Conservation (phyloP, 2,797 vertebrate genomes). For the Myotis daubentonii region DNA sequence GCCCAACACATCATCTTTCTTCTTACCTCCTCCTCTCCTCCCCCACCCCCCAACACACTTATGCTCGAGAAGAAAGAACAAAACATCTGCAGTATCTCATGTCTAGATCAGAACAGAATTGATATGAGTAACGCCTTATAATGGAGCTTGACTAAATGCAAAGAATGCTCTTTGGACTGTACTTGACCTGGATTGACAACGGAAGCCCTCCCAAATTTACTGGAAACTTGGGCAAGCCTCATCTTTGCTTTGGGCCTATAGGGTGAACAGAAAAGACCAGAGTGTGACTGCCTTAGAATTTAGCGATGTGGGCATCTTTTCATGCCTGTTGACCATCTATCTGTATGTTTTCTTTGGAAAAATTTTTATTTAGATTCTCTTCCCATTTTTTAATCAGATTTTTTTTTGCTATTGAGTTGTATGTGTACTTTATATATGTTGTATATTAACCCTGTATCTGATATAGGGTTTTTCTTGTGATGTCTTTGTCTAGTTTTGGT, state of each 20-base stretch:
- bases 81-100: conserved; percentile 21
- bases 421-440: neutral
- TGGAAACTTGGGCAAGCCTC: neutral
- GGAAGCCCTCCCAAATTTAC: neutral
- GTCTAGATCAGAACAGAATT: neutral
- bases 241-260: neutral
- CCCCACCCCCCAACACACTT: neutral
- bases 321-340: neutral
- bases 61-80: neutral
- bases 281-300: neutral
- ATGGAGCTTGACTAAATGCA: neutral
- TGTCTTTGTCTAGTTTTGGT: neutral
- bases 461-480: neutral
- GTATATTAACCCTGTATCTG: neutral
- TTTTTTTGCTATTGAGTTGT: neutral
- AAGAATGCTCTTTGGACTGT: neutral
- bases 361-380: neutral
- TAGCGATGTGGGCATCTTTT: neutral
- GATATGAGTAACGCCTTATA: neutral
- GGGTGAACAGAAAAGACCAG: neutral
- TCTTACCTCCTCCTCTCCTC: no score
- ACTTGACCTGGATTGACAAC: neutral
- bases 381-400: neutral
- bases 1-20: neutral
- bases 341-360: neutral